Conservation (phyloP, 2,888 invertebrate species). For the Piscicola geometra region DNA sequence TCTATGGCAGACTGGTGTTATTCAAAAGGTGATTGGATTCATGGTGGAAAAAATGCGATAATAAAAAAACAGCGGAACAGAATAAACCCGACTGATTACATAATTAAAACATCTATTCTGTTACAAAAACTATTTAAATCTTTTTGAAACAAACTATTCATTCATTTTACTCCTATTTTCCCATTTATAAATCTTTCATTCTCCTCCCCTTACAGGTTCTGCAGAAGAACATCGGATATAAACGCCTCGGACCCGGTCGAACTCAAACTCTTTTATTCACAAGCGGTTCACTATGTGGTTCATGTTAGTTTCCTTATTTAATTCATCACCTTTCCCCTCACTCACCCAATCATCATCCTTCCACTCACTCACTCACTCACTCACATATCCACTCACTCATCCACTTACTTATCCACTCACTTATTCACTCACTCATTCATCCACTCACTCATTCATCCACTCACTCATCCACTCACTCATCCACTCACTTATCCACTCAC, state of each 20-base stretch:
- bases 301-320: constrained; percentile 63
- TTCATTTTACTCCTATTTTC: too few species aligned
- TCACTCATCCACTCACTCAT: neutral
- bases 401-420: too few species aligned
- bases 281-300: constrained; percentile 88
- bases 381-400: too few species aligned
- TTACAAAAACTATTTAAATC: too few species aligned
- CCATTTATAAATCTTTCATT: too few species aligned
- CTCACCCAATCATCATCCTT: neutral
- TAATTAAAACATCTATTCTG: too few species aligned
- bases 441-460: neutral
- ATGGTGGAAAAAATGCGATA: too few species aligned
- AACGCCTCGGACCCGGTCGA: constrained; percentile 83
- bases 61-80: too few species aligned
- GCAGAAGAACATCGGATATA: constrained; percentile 63
- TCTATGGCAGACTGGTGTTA: constrained; percentile 70
- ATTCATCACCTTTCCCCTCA: neutral
- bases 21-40: constrained; percentile 74
- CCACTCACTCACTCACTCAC: neutral
- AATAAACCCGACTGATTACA: too few species aligned
- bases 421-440: neutral
- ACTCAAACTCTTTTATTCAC: constrained; percentile 85
- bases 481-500: neutral
- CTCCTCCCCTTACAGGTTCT: constrained; percentile 58
- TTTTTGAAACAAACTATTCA: too few species aligned